Percentiles rank a stretch among this genome's conserved stretches.
Evolutionary conservation across 64 coral and sea anemone genomes (phyloP).

Genomic region (Stichodactyla helianthus): DNA sequence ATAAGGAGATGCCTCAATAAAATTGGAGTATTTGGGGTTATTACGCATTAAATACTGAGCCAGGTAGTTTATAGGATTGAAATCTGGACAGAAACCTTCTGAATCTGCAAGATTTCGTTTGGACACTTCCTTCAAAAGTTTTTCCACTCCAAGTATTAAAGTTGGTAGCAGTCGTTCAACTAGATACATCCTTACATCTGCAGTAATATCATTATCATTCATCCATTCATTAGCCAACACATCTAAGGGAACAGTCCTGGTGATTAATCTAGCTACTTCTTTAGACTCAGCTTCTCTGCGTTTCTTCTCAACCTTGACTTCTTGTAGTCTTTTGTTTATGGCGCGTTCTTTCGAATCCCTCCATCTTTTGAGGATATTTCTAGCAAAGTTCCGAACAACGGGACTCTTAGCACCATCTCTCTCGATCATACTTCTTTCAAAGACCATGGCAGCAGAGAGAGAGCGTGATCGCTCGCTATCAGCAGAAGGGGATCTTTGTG

Average conservation of each 20-base stretch:
- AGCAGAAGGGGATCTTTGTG: constrained; percentile 4
- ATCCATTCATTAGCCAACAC: constrained; percentile 93
- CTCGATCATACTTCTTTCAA: constrained; percentile 47
- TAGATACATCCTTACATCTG: constrained; percentile 85
- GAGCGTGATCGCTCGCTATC: constrained; percentile 26
- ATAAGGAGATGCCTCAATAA: constrained; percentile 90
- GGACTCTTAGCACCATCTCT: constrained; percentile 59
- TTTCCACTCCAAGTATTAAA: constrained; percentile 92
- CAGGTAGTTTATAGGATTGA: constrained; percentile 94
- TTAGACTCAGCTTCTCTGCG: constrained; percentile 58
- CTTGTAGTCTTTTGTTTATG: constrained; percentile 66
- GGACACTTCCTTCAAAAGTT: constrained; percentile 77
- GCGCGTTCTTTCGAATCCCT: constrained; percentile 60
- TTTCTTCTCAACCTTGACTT: constrained; percentile 73
- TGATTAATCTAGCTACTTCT: constrained; percentile 64
- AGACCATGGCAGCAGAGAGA: constrained; percentile 60
- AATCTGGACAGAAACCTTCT: constrained; percentile 75
- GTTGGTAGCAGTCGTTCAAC: constrained; percentile 86
- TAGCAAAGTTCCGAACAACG: constrained; percentile 61
- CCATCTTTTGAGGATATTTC: constrained; percentile 76
- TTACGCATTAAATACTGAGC: constrained; percentile 96
- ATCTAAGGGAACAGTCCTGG: constrained; percentile 79
- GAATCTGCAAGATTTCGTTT: constrained; percentile 68
- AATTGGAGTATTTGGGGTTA: constrained; percentile 93
- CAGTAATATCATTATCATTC: constrained; percentile 78